phyloP scores from a whole-genome alignment of 2,797 vertebrate genomes.

The Neosilurus mollespiculum region DNA sequence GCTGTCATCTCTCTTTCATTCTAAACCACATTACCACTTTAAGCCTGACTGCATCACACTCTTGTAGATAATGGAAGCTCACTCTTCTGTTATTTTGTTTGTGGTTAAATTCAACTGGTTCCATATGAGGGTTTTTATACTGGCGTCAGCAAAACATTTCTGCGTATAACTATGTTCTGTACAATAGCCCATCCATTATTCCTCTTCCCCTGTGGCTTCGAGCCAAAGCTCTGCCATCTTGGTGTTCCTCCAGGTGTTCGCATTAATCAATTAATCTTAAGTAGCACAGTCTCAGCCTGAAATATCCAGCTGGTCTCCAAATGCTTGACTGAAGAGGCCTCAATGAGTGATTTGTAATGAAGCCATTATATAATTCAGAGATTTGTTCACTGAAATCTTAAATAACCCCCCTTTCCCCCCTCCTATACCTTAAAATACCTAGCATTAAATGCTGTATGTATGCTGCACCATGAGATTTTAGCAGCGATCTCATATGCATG shows the following conservation, averaged over 20 bases:
- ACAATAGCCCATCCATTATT: constrained; percentile 34
- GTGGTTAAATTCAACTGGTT: constrained; percentile 23
- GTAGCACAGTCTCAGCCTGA: constrained; percentile 21
- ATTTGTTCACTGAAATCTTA: neutral
- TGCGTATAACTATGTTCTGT: constrained; percentile 30
- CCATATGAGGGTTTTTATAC: constrained; percentile 18
- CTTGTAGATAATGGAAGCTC: constrained; percentile 1
- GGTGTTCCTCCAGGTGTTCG: constrained; percentile 35
- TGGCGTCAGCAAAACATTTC: constrained; percentile 29
- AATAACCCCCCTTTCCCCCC: neutral
- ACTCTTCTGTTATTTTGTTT: constrained; percentile 27
- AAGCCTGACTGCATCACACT: neutral
- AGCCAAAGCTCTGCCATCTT: constrained; percentile 27
- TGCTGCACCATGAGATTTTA: neutral
- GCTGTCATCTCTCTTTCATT: neutral
- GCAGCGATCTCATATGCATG: neutral
- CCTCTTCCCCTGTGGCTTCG: constrained; percentile 1
- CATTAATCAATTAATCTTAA: constrained; percentile 27
- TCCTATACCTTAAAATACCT: neutral
- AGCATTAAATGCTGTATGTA: neutral
- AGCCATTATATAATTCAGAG: constrained; percentile 8
- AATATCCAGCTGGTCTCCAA: constrained; percentile 21
- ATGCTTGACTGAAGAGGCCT: constrained; percentile 15
- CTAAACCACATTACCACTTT: neutral
- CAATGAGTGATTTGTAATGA: constrained; percentile 21